Evolutionary conservation across 2,113 vertebrate species (phyloP).

Genomic region (Eulemur macaco): DNA sequence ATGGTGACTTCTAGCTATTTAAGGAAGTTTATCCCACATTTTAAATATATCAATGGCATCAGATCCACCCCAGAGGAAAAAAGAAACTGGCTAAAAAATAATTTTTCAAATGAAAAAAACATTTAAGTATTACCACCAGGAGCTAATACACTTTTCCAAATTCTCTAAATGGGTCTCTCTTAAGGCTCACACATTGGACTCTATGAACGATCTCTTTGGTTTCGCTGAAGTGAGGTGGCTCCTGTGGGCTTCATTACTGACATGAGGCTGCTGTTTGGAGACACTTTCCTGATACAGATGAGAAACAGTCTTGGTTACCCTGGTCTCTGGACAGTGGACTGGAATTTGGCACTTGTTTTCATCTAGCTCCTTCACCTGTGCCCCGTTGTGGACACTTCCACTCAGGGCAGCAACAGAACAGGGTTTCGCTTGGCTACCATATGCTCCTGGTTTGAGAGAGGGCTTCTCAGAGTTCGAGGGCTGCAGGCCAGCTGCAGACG

Average conservation of each 20-base stretch:
- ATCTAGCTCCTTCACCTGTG: constrained; percentile 85
- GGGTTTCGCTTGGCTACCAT: constrained; percentile 85
- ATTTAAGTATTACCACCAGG: constrained; percentile 24
- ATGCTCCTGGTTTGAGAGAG: constrained; percentile 83
- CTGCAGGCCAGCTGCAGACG: constrained; percentile 79
- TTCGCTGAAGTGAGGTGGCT: constrained; percentile 89
- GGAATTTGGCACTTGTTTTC: constrained; percentile 87
- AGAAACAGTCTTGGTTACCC: constrained; percentile 83
- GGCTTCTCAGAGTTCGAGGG: constrained; percentile 85
- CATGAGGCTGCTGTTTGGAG: constrained; percentile 84
- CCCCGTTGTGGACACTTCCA: constrained; percentile 87
- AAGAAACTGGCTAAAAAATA: constrained; percentile 20
- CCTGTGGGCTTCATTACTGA: constrained; percentile 86
- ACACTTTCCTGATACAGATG: constrained; percentile 86
- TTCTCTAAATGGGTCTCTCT: not conserved
- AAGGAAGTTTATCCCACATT: constrained; percentile 66
- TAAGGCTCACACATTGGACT: constrained; percentile 93
- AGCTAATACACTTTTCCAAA: constrained; percentile 14
- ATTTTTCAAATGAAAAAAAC: not conserved
- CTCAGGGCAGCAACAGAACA: constrained; percentile 78
- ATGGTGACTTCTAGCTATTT: constrained; percentile 54
- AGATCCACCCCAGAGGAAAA: not conserved
- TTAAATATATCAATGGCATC: not conserved
- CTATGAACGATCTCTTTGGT: constrained; percentile 98
- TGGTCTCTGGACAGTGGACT: constrained; percentile 87